A percentile compares a stretch with the other conserved stretches of the same genome.
These are phyloP conservation scores for Brotula barbata DNA, from an alignment of 2,797 vertebrate genomes.

Conservation along the genomic window DNA sequence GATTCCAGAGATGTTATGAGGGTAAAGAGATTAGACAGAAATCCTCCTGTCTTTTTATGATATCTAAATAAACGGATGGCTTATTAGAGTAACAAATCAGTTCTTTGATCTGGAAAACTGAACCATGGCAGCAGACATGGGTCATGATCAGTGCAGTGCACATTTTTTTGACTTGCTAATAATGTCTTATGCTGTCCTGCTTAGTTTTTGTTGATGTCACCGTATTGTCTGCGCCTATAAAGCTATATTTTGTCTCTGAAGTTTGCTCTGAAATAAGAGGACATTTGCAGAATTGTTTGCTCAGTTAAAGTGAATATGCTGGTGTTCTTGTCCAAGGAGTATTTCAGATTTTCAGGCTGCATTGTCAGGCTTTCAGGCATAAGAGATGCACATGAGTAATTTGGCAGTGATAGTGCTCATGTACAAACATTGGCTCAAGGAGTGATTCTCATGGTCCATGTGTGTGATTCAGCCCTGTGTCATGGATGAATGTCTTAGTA, in stretches of 20 bases:
- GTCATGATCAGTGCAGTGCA: background rate
- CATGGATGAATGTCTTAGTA: background rate
- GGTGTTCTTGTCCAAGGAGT: no score
- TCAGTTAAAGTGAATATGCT: no score
- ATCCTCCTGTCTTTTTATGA: conserved; percentile 30
- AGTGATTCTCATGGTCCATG: background rate
- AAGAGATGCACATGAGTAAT: background rate
- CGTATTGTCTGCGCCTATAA: no score
- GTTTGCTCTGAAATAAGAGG: no score
- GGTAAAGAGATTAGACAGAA: conserved; percentile 23
- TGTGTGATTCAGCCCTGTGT: no score
- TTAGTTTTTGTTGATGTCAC: conserved; percentile 1
- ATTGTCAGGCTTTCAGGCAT: background rate
- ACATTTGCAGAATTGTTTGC: no score
- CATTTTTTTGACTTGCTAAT: conserved; percentile 1
- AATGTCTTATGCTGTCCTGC: conserved; percentile 2
- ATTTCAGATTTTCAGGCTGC: background rate
- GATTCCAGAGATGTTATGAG: conserved; percentile 38
- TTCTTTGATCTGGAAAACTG: conserved; percentile 12
- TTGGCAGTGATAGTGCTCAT: background rate
- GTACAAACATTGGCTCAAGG: background rate
- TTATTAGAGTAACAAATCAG: conserved; percentile 23
- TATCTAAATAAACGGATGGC: conserved; percentile 38
- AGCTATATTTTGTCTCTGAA: no score
- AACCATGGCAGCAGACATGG: conserved; percentile 1